phyloP scores from a whole-genome alignment of 1,140 invertebrate genomes.

The Pentalonia nigronervosa region DNA sequence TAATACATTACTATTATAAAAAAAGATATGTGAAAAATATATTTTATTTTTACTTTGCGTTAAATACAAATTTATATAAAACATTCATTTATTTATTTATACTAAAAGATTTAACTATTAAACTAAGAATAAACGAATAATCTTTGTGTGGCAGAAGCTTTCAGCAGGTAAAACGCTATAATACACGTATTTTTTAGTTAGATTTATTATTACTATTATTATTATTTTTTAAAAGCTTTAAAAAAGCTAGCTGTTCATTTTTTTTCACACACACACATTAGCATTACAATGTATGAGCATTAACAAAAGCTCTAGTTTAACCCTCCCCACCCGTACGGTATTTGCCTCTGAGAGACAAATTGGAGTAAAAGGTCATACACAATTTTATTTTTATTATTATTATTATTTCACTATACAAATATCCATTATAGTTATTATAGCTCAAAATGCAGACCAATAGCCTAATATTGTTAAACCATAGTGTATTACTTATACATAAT shows the following conservation, averaged over 20 bases:
- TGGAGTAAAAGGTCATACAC: constrained; percentile 54
- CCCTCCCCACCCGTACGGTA: not conserved
- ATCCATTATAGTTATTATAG: constrained; percentile 20
- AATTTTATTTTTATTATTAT: not conserved
- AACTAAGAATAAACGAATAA: constrained; percentile 19
- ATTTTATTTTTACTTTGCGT: not conserved
- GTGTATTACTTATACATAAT: not conserved
- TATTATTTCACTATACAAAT: constrained; percentile 10
- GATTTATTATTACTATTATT: constrained; percentile 40
- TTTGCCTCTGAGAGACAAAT: constrained; percentile 16
- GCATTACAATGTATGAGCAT: constrained; percentile 31
- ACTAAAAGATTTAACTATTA: not conserved
- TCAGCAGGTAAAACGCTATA: constrained; percentile 58
- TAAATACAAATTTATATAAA: not conserved
- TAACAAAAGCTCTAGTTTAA: not conserved
- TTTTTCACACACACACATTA: constrained; percentile 36
- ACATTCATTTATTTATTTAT: not conserved
- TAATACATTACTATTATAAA: not conserved
- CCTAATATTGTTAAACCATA: not conserved
- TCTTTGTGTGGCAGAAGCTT: constrained; percentile 53
- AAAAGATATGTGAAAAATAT: not conserved
- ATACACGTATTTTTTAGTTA: constrained; percentile 54
- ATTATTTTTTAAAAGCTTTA: not conserved
- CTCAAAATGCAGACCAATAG: not conserved
- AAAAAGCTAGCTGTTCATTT: constrained; percentile 39